A percentile compares a stretch with the other conserved stretches of the same genome.
phyloP scores from a whole-genome alignment of 2,888 invertebrate species.

The Ecliptopera silaceata region DNA sequence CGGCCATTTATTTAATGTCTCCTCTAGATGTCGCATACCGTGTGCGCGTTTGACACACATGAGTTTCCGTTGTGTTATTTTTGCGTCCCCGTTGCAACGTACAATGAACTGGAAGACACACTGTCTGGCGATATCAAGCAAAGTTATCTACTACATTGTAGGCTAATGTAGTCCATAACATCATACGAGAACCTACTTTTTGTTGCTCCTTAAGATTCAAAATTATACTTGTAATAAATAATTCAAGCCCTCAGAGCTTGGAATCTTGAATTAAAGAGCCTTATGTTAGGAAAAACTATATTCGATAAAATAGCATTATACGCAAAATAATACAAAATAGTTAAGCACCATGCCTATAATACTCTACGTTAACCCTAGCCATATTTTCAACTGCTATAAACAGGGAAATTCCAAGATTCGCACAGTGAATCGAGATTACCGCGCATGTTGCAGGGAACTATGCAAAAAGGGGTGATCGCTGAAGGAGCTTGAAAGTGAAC shows the following conservation, averaged over 20 bases:
- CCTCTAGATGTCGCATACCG: slow-evolving; percentile 31
- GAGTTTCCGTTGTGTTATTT: slow-evolving; percentile 60
- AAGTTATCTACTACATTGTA: slow-evolving; percentile 14
- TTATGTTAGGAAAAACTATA: too few species aligned
- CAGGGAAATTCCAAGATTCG: neutral
- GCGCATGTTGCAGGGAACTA: slow-evolving; percentile 12
- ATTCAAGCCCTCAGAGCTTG: too few species aligned
- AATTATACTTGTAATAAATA: too few species aligned
- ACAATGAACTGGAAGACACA: slow-evolving; percentile 65
- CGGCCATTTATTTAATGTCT: slow-evolving; percentile 32
- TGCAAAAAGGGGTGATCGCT: slow-evolving; percentile 32
- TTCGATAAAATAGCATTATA: too few species aligned
- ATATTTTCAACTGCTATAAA: too few species aligned
- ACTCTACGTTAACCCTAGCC: too few species aligned
- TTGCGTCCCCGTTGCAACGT: slow-evolving; percentile 51
- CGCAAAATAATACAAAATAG: too few species aligned
- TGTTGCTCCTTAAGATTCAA: too few species aligned
- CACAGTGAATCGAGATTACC: slow-evolving; percentile 1
- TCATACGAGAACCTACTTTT: too few species aligned
- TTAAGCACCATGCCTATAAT: too few species aligned
- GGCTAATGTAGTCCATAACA: too few species aligned
- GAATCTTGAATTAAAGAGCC: too few species aligned
- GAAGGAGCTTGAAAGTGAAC: slow-evolving; percentile 44
- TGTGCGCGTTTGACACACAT: slow-evolving; percentile 51
- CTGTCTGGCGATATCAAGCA: slow-evolving; percentile 47